phyloP scores from a whole-genome alignment of 2,888 invertebrate genomes.

The Cynaeus angustus region DNA sequence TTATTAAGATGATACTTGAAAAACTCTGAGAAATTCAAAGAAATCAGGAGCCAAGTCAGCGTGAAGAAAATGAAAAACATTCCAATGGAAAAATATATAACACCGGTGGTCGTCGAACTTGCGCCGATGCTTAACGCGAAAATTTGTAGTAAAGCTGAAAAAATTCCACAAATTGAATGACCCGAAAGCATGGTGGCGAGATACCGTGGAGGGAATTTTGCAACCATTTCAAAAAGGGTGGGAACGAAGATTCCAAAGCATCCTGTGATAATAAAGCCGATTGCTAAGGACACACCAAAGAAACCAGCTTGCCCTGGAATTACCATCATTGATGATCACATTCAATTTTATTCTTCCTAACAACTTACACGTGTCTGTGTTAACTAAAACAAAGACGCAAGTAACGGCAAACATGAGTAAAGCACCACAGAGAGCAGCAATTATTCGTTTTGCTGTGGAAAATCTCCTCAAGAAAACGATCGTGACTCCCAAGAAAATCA shows the following conservation, averaged over 20 bases:
- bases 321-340: background rate
- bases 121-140: constrained; percentile 28
- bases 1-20: constrained; percentile 11
- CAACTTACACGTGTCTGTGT: constrained; percentile 53
- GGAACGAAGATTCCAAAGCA: constrained; percentile 33
- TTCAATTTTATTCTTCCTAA: background rate
- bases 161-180: constrained; percentile 49
- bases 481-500: constrained; percentile 13
- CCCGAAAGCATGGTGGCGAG: constrained; percentile 44
- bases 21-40: background rate
- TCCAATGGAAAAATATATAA: constrained; percentile 48
- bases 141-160: constrained; percentile 46
- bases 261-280: constrained; percentile 47
- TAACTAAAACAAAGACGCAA: constrained; percentile 47
- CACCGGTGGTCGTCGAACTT: constrained; percentile 20
- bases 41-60: background rate
- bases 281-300: constrained; percentile 54
- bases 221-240: constrained; percentile 38
- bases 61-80: constrained; percentile 31
- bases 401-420: constrained; percentile 44
- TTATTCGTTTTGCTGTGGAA: constrained; percentile 36
- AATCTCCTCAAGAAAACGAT: constrained; percentile 33
- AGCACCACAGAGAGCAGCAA: constrained; percentile 30
- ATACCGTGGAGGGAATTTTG: constrained; percentile 43
- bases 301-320: constrained; percentile 58